Evolutionary conservation across 2,113 vertebrate genomes (phyloP), one percentile per base, ranked within the genome.

Genomic region (Corvus moneduloides): DNA sequence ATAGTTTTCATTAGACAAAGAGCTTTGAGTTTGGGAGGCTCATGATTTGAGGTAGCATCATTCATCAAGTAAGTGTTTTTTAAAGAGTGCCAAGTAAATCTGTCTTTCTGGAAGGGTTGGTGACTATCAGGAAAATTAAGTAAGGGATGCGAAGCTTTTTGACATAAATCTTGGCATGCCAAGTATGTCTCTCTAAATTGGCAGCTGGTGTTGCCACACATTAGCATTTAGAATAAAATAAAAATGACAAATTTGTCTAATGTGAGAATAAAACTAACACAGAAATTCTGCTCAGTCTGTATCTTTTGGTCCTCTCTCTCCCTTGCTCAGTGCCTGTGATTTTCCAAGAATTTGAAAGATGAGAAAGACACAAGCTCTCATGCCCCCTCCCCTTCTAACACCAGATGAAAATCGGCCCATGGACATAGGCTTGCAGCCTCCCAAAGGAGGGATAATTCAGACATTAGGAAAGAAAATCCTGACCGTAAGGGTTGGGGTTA

Each of bases 151-250:
- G 0, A 89, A 85, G 77, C 71, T 87, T 69, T 85, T 77, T 90
- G 87, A 81, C 94, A 96, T 77, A 93, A 93, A 93, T 93, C 56
- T 94, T 93, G 88, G 82, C 94, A 77, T 94, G 79, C 68, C 83
- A 78, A 90, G 64, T 90, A 64, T 84, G 55, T 81, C 51, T 94
- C 46, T 93, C 84, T 93, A 74, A 95, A 80, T 63, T 96, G 93
- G 88, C 94, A 96, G 90, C 90, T 94, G 93, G 94, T 96, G 94
- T 95, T 96, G 90, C 93, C 92, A 94, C 94, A 93, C 80, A 91
- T 96, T 95, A 96, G 75, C 75, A 84, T 96, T 90, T 88, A 92
- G 73, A 94, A 87, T 83, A 85, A 96, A 96, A 85, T 78, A 89
- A 94, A 96, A 96, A 87, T 87, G 93, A 93, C 90, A 95, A 63